Percentiles rank a stretch among this genome's conserved stretches.
phyloP scores from a whole-genome alignment of 2,888 invertebrate species.

The Xestia c-nigrum region DNA sequence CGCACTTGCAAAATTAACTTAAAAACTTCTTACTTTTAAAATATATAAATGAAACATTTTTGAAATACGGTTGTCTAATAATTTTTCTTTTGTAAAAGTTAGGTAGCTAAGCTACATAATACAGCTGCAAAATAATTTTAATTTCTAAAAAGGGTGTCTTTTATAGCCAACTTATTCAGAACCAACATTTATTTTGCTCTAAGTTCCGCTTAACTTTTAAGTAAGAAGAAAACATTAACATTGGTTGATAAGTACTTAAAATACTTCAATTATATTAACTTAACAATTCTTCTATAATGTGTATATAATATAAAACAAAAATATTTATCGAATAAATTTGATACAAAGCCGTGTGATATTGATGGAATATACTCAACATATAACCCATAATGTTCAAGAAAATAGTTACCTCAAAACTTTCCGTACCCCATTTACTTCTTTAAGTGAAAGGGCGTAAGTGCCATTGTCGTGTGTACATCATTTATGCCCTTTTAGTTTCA shows the following conservation, averaged over 20 bases:
- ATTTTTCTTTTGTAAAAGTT: neutral
- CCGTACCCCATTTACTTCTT: slow-evolving; percentile 36
- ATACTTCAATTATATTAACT: slow-evolving; percentile 46
- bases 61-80: neutral
- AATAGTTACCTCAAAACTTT: slow-evolving; percentile 80
- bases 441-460: slow-evolving; percentile 14
- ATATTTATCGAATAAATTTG: slow-evolving; percentile 63
- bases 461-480: neutral
- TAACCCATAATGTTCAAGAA: slow-evolving; percentile 61
- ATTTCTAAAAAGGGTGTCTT: neutral
- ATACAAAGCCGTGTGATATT: slow-evolving; percentile 82
- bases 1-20: neutral
- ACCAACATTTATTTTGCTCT: neutral
- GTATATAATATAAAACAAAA: slow-evolving; percentile 50
- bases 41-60: neutral
- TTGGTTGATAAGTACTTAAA: slow-evolving; percentile 63
- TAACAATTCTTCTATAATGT: slow-evolving; percentile 47
- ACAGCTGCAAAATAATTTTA: neutral
- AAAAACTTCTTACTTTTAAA: slow-evolving; percentile 48
- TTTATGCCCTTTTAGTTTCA: slow-evolving; percentile 22
- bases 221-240: slow-evolving; percentile 42
- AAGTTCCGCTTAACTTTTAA: slow-evolving; percentile 23
- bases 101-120: slow-evolving; percentile 1
- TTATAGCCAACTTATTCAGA: neutral
- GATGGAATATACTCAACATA: slow-evolving; percentile 75